Evolutionary conservation across 2,113 vertebrate genomes (phyloP), one percentile per base, ranked within the genome.

Genomic region (Lophochroa leadbeateri): DNA sequence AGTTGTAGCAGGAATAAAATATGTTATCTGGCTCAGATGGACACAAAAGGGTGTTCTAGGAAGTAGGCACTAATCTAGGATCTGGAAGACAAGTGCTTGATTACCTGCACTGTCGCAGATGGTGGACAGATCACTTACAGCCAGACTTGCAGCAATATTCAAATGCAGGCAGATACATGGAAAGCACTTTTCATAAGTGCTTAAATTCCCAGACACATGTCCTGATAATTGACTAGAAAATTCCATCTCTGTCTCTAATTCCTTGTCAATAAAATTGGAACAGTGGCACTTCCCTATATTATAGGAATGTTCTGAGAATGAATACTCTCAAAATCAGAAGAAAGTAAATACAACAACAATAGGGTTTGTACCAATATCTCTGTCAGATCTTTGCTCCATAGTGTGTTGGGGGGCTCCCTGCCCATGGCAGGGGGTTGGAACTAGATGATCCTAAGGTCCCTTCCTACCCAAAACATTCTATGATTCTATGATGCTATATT

Each of bases 61-160:
- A 85, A 75, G 44, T 7, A 87, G 65, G 57, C 33, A 50, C 39
- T 89, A 76, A 94, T 33, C 29, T 70, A 49, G 64, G 47, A 76
- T 89, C 87, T 94, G 81, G 47, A 88, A 79, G 61, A 84, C 35
- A 90, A 90, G 70, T 85, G 52, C 70, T 82, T 82, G 64, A 85
- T 65, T 78, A 81, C 80, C 52, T 76, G 29, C 47, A 68, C 47
- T 75, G 33, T 68, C 57, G 53, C 80, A 96, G 86, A 71, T 68
- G 65, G 55, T 35, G 28, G 57, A 47, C 52, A 87, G 74, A 84
- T 44, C 61, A 84, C 55, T 69, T n/a, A 57, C 4, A 52, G 46
- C 11, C 57, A 79, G 44, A 28, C 3, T 94, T 85, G 15, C 44
- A 82, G 75, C 53, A 82, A 24, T 57, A 64, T 35, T 75, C 1